Base-by-base conservation (phyloP, 2,113 vertebrate genomes). In the Sinocyclocheilus maitianheensis region DNA sequence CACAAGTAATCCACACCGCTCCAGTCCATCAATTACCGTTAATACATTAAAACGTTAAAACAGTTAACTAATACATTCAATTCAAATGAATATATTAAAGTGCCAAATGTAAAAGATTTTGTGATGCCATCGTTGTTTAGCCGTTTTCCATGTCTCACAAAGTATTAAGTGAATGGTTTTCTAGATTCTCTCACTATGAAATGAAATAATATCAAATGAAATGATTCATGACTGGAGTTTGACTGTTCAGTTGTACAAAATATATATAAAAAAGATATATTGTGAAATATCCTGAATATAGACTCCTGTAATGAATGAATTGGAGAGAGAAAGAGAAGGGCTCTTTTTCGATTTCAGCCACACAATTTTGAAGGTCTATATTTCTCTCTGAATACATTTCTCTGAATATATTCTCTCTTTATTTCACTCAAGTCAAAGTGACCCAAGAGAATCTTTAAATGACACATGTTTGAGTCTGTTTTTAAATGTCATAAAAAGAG, bases 281-380 rank as follows among this genome's bases (percentile, higher is more conserved):
- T 43, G 43, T 43, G 43, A 43, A 43, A 43, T 43, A 43, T 8
- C 43, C 43, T 43, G 43, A 43, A 43, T 43, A 43, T 43, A 43
- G 8, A 43, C 43, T 43, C 40, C 7, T 43, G 6, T 40, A 43
- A 43, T 67, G 5, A 34, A 16, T 34, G 5, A 34, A 69, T 3
- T 69, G 26, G 16, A 30, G 63, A 24, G 67, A 37, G 30, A 71
- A 71, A 71, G 16, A 71, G 30, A 37, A 10, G 3, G 16, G 0
- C 67, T 71, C 18, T 53, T 30, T 75, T 75, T 48, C 22, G 2
- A 24, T 46, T 75, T 46, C 40, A 46, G 40, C 40, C 72, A 74
- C 40, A 46, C 22, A 75, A 75, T 75, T 55, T 18, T 30, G 75
- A 77, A 53, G 48, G 75, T 53, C n/a, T 77, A 10, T 77, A 77